Conservation (phyloP, 35 echinoderm and acorn worm genomes). For the Lytechinus variegatus region DNA sequence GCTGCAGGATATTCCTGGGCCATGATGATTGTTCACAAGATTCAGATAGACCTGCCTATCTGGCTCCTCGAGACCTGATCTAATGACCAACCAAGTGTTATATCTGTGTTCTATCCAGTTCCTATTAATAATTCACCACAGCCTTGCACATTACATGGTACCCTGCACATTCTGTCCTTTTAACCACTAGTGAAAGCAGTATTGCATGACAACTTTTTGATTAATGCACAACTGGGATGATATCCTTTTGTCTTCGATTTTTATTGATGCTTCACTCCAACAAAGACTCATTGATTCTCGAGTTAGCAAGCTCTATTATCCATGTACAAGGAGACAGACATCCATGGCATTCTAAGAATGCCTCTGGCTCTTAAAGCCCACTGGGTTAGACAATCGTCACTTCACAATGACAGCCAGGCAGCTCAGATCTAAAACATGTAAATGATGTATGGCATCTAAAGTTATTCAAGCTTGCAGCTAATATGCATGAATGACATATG, state of each 20-base stretch:
- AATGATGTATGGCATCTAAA: background rate
- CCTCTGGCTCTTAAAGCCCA: background rate
- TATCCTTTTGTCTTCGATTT: background rate
- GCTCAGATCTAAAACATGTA: background rate
- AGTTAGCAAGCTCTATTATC: background rate
- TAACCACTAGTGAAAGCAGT: background rate
- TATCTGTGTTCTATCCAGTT: background rate
- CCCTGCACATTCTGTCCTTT: background rate
- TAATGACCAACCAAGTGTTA: background rate
- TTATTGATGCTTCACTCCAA: background rate
- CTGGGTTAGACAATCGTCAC: background rate
- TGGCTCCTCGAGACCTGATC: too few species aligned
- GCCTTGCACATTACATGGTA: background rate
- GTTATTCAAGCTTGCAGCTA: background rate
- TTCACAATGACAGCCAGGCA: background rate
- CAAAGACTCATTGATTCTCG: background rate
- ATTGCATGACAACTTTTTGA: background rate
- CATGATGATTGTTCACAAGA: background rate
- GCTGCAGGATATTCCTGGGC: constrained; percentile 25
- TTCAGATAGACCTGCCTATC: background rate
- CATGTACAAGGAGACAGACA: background rate
- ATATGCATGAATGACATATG: background rate
- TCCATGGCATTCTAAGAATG: background rate
- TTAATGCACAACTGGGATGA: background rate
- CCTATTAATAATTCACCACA: background rate